phyloP scores from a whole-genome alignment of 2,797 vertebrate genomes.

The Carapus acus region DNA sequence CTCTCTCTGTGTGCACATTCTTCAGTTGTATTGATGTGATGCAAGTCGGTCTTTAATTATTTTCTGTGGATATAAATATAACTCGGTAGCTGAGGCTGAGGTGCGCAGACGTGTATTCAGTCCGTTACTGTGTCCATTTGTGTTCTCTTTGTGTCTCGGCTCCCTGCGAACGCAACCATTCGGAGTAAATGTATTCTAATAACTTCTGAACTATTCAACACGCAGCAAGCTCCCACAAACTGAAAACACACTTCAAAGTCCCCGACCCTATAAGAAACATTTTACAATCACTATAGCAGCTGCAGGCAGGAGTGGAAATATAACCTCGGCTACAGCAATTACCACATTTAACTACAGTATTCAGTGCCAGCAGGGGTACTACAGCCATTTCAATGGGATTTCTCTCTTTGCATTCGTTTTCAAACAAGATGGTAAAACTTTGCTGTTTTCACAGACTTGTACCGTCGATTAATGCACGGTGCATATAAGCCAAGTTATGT shows the following conservation, averaged over 20 bases:
- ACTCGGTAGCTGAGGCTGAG: background rate
- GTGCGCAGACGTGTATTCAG: background rate
- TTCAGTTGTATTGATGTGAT: no score
- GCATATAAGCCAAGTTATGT: no score
- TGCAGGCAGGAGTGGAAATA: background rate
- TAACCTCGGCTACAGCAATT: background rate
- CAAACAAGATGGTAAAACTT: background rate
- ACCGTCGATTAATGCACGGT: no score
- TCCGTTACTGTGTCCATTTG: background rate
- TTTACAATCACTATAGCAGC: no score
- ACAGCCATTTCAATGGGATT: background rate
- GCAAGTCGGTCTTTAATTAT: background rate
- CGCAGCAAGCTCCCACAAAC: no score
- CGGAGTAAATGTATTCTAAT: background rate
- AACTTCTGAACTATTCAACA: background rate
- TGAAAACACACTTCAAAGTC: no score
- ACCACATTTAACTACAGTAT: no score
- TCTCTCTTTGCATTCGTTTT: background rate
- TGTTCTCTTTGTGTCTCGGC: constrained; percentile 19
- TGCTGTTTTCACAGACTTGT: background rate
- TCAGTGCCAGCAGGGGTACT: background rate
- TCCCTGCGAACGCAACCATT: constrained; percentile 26
- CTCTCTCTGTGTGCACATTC: background rate
- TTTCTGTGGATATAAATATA: background rate
- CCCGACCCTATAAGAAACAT: no score